A percentile compares a stretch with the other conserved stretches of the same genome.
Conservation (phyloP, 1,140 invertebrate genomes). For the Listronotus oregonensis region DNA sequence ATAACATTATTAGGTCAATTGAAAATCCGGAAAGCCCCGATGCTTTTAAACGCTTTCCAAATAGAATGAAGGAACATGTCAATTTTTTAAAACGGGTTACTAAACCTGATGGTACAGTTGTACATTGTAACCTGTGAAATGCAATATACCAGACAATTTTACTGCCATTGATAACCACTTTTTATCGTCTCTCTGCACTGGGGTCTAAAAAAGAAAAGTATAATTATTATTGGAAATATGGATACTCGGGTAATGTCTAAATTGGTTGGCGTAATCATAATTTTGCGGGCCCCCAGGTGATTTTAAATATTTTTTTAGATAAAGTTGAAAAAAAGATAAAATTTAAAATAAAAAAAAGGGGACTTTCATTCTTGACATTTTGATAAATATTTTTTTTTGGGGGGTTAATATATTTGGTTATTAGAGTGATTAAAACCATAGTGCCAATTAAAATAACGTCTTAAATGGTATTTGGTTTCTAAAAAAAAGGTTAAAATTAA, state of each 20-base stretch:
- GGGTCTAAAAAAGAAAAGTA: constrained; percentile 29
- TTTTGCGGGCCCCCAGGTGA: constrained; percentile 30
- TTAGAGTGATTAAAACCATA: too few species aligned
- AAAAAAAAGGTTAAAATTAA: too few species aligned
- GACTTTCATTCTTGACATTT: too few species aligned
- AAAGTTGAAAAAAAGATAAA: too few species aligned
- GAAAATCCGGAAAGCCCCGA: constrained; percentile 22
- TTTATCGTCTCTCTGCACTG: background rate
- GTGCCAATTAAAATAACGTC: too few species aligned
- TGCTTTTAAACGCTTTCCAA: constrained; percentile 29
- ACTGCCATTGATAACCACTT: constrained; percentile 35
- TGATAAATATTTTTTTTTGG: too few species aligned
- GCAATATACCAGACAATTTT: constrained; percentile 7
- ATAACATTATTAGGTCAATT: constrained; percentile 38
- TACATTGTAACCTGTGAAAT: constrained; percentile 38
- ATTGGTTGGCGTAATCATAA: constrained; percentile 39
- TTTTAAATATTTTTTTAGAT: too few species aligned
- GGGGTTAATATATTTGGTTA: too few species aligned
- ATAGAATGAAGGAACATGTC: constrained; percentile 38
- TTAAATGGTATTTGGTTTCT: too few species aligned
- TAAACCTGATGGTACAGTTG: constrained; percentile 1
- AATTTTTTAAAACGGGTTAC: constrained; percentile 19
- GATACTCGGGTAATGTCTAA: constrained; percentile 32
- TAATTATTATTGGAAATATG: constrained; percentile 47
- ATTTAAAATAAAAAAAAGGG: too few species aligned